Conservation (phyloP, 2,797 vertebrate species). For the Cichlasoma orientale region DNA sequence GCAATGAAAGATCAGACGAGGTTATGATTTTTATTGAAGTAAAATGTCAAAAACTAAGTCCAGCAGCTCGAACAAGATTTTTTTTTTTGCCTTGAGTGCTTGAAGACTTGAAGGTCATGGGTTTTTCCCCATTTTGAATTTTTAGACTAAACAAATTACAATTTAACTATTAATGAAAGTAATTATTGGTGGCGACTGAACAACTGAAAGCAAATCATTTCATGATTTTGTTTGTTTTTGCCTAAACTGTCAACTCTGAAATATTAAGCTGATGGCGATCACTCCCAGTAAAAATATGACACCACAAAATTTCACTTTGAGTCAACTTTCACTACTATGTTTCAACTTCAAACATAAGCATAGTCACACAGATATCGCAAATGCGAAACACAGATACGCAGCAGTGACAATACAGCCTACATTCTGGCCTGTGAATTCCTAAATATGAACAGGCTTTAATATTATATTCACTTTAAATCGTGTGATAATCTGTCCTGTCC, state of each 20-base stretch:
- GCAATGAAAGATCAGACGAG: background rate
- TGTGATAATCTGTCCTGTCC: background rate
- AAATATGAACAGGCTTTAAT: background rate
- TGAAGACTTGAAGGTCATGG: background rate
- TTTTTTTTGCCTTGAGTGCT: background rate
- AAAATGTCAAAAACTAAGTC: background rate
- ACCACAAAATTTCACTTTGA: slow-evolving; percentile 51
- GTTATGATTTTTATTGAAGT: background rate
- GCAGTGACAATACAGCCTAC: background rate
- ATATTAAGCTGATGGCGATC: slow-evolving; percentile 9
- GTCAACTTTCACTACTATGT: slow-evolving; percentile 63
- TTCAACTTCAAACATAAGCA: slow-evolving; percentile 28
- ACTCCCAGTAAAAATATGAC: slow-evolving; percentile 17
- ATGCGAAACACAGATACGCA: slow-evolving; percentile 29
- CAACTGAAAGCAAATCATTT: background rate
- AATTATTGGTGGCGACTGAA: background rate
- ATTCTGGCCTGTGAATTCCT: background rate
- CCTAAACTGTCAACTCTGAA: background rate
- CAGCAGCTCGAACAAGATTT: background rate
- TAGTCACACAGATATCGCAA: slow-evolving; percentile 14
- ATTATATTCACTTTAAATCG: background rate
- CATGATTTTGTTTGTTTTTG: background rate
- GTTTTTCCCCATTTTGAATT: background rate
- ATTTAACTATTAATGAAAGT: background rate
- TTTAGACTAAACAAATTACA: background rate